phyloP scores from a whole-genome alignment of 30 jellyfish, hydroid and myxozoan species.

The Cassiopea xamachana region DNA sequence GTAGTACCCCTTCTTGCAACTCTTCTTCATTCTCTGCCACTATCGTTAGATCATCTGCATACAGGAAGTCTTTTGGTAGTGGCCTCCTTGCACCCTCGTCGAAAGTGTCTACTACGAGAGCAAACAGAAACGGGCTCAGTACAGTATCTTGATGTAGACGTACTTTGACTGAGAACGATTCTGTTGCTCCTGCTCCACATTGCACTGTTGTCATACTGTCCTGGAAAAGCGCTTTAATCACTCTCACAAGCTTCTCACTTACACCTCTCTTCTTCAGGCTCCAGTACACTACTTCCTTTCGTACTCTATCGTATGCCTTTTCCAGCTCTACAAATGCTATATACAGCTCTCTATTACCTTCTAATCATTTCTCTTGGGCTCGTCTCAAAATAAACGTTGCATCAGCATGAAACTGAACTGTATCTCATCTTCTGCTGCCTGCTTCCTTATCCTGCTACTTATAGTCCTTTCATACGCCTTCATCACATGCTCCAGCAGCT shows the following conservation, averaged over 20 bases:
- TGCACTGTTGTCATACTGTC: neutral
- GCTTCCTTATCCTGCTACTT: slow-evolving; percentile 10
- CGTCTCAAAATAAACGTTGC: slow-evolving; percentile 19
- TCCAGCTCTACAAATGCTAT: slow-evolving; percentile 40
- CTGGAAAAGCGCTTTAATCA: slow-evolving; percentile 19
- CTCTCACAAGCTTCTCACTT: slow-evolving; percentile 10
- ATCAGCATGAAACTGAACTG: slow-evolving; percentile 14
- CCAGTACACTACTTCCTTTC: slow-evolving; percentile 2
- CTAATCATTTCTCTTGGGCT: slow-evolving; percentile 6
- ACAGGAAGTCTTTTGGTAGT: neutral
- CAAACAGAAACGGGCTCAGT: slow-evolving; percentile 7
- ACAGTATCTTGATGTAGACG: slow-evolving; percentile 17
- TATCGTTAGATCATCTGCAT: slow-evolving; percentile 5
- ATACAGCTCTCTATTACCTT: slow-evolving; percentile 8
- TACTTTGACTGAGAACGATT: neutral
- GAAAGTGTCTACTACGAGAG: neutral
- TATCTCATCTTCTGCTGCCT: neutral
- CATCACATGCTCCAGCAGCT: slow-evolving; percentile 35
- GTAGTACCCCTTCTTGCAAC: neutral
- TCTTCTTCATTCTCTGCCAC: neutral
- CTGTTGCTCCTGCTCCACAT: neutral
- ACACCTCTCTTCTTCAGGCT: slow-evolving; percentile 43
- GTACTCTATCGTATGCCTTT: slow-evolving; percentile 44
- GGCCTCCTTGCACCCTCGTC: neutral
- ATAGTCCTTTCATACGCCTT: slow-evolving; percentile 2